Evolutionary conservation across 1,140 invertebrate species (phyloP).

Genomic region (Aphelinus atriplicis): DNA sequence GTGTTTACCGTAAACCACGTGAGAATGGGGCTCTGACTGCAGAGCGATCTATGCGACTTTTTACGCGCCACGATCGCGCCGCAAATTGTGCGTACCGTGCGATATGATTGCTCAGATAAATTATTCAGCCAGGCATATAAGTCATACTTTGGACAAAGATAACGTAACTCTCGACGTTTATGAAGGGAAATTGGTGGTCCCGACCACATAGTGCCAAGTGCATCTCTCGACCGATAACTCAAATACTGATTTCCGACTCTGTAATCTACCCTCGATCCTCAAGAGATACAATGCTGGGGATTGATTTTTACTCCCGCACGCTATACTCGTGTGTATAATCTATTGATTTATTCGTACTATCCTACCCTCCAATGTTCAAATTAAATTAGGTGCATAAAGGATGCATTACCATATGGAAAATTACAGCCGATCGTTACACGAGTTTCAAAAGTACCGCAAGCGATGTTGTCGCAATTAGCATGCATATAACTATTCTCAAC

Average conservation of each 20-base stretch:
- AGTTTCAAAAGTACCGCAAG: no score
- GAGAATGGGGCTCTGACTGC: constrained; percentile 18
- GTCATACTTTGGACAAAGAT: constrained; percentile 9
- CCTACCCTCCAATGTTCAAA: no score
- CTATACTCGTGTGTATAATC: no score
- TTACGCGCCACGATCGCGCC: not conserved
- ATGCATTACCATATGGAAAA: no score
- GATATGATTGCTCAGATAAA: constrained; percentile 23
- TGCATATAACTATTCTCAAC: no score
- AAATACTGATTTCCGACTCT: not conserved
- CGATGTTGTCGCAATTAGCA: no score
- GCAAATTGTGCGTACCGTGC: not conserved
- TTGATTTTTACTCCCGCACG: not conserved
- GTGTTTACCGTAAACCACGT: constrained; percentile 20
- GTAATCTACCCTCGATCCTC: not conserved
- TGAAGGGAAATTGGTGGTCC: not conserved
- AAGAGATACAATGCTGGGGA: not conserved
- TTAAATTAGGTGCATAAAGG: no score
- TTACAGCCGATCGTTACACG: no score
- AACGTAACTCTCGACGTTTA: not conserved
- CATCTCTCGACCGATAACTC: not conserved
- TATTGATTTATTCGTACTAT: no score
- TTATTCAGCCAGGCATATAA: constrained; percentile 15
- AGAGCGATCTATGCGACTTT: not conserved
- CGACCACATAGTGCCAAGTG: not conserved